These are phyloP conservation scores for Heterodera filipjevi DNA, from an alignment of 2,888 invertebrate species.

Conservation along the genomic window DNA sequence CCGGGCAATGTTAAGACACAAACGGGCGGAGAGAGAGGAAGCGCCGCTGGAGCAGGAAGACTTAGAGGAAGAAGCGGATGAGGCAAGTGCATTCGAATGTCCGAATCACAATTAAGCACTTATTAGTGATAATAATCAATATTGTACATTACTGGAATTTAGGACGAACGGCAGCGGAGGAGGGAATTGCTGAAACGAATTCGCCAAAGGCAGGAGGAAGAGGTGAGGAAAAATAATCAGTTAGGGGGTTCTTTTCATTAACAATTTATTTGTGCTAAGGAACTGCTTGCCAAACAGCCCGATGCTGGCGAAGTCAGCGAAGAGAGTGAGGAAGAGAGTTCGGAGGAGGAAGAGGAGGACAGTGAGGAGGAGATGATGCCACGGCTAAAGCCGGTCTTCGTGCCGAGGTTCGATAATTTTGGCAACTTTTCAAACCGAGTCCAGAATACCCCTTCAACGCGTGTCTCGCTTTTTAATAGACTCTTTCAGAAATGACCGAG, in stretches of 20 bases:
- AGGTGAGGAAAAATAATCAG: slow-evolving; percentile 15
- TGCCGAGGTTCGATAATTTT: slow-evolving; percentile 59
- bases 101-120: background rate
- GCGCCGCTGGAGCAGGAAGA: slow-evolving; percentile 46
- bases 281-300: slow-evolving; percentile 37
- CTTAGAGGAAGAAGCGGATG: slow-evolving; percentile 43
- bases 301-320: slow-evolving; percentile 48
- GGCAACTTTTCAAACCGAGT: background rate
- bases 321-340: slow-evolving; percentile 43
- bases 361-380: slow-evolving; percentile 69
- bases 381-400: slow-evolving; percentile 68
- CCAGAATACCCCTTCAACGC: background rate
- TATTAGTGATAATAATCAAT: background rate
- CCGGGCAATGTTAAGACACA: slow-evolving; percentile 45
- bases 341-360: slow-evolving; percentile 55
- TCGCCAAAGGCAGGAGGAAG: slow-evolving; percentile 22
- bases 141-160: background rate
- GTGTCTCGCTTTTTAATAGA: background rate
- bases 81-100: slow-evolving; percentile 14
- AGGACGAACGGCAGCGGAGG: slow-evolving; percentile 30
- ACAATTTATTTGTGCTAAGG: slow-evolving; percentile 32
- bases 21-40: slow-evolving; percentile 42
- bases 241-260: background rate
- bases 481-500: slow-evolving; percentile 73
- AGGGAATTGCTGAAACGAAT: slow-evolving; percentile 32